Conservation (phyloP, 1,140 invertebrate genomes). For the Cryptotermes secundus region DNA sequence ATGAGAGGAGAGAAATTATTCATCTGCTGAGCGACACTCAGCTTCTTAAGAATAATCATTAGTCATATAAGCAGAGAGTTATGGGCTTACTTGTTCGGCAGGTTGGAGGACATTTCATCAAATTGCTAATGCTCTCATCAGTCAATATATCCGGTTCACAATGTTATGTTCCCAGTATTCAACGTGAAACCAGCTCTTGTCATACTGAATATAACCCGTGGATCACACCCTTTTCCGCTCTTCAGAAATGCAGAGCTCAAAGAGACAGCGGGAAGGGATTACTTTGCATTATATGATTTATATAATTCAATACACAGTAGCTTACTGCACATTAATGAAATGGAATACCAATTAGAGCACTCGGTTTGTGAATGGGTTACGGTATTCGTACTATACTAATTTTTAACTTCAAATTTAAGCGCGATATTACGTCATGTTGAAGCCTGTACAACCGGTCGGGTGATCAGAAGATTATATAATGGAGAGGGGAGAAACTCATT, state of each 20-base stretch:
- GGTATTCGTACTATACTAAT: background rate
- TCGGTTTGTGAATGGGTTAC: conserved; percentile 1
- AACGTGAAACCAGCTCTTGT: background rate
- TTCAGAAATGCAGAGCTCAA: conserved; percentile 3
- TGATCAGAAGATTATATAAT: background rate
- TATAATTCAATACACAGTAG: background rate
- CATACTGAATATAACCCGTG: background rate
- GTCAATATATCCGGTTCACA: background rate
- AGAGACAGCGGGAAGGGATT: background rate
- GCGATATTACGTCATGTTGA: background rate
- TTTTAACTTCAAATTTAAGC: conserved; percentile 5
- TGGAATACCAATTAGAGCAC: conserved; percentile 16
- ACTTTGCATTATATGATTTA: background rate
- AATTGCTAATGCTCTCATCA: background rate
- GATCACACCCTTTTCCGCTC: background rate
- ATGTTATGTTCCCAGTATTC: background rate
- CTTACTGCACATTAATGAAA: conserved; percentile 1
- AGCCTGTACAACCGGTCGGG: background rate
- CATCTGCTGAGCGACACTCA: too few species aligned
- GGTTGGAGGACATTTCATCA: background rate
- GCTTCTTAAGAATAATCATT: too few species aligned
- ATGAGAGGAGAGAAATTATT: too few species aligned
- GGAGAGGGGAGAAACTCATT: background rate
- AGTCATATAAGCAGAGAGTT: too few species aligned
- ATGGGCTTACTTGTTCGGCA: too few species aligned